Evolutionary conservation across 2,113 vertebrate genomes (phyloP).

Genomic region (Campylorhamphus procurvoides): DNA sequence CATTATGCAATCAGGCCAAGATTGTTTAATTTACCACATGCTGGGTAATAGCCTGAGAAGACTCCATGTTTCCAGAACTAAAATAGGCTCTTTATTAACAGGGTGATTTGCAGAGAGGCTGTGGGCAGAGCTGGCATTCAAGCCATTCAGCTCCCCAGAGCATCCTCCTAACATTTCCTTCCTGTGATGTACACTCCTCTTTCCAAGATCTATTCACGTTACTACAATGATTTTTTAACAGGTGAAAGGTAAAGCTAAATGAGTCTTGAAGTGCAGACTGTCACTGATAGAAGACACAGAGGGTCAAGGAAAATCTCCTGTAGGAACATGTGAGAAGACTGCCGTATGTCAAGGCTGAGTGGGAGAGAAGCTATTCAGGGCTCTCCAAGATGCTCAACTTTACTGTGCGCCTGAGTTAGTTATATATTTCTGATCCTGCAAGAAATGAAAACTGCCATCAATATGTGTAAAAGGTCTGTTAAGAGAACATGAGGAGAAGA

Average conservation of each 20-base stretch:
- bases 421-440: not conserved
- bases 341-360: not conserved
- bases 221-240: not conserved
- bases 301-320: not conserved
- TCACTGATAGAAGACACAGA: not conserved
- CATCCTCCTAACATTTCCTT: constrained; percentile 17
- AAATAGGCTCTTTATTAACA: constrained; percentile 60
- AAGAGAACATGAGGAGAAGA: not conserved
- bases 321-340: not conserved
- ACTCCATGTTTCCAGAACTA: constrained; percentile 41
- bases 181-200: not conserved
- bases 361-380: not conserved
- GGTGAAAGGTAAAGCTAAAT: not conserved
- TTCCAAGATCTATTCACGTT: not conserved
- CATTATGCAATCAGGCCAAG: constrained; percentile 60
- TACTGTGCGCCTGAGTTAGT: not conserved
- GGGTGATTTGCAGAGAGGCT: constrained; percentile 48
- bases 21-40: constrained; percentile 69
- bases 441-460: not conserved
- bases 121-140: constrained; percentile 22
- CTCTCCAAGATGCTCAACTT: not conserved
- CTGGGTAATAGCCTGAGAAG: constrained; percentile 57
- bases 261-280: not conserved
- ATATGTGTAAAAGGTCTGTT: not conserved
- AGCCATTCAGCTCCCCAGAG: not conserved